Percentiles rank a stretch among this genome's conserved stretches.
phyloP scores from a whole-genome alignment of 2,888 invertebrate species.

The Ashinkailepas kermadecensis region DNA sequence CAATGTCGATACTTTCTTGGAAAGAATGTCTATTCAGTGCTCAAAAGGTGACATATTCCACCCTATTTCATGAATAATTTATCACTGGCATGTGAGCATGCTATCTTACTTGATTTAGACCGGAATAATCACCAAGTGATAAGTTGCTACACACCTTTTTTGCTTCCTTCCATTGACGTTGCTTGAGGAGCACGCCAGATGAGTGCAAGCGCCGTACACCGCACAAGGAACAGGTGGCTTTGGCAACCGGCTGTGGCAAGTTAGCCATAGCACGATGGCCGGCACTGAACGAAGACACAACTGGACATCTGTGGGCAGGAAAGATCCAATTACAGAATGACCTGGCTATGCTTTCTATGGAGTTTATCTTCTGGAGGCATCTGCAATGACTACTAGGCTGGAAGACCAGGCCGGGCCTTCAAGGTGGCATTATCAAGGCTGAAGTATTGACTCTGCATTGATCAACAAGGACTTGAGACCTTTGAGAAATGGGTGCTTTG shows the following conservation, averaged over 20 bases:
- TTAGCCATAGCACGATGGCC: background rate
- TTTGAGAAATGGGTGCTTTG: too few relatives aligned
- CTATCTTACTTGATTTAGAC: background rate
- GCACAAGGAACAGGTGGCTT: background rate
- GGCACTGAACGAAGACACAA: background rate
- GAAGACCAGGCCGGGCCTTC: too few relatives aligned
- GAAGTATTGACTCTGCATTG: too few relatives aligned
- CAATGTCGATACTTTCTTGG: too few relatives aligned
- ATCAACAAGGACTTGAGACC: too few relatives aligned
- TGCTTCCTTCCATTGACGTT: slow-evolving; percentile 53
- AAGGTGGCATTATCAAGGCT: too few relatives aligned
- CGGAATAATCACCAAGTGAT: background rate
- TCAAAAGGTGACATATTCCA: background rate
- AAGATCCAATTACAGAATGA: background rate
- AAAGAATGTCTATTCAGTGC: background rate
- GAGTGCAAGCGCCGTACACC: slow-evolving; percentile 37
- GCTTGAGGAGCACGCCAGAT: slow-evolving; percentile 46
- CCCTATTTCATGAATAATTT: background rate
- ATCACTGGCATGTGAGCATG: background rate
- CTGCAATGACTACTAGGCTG: too few relatives aligned
- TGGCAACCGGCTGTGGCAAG: background rate
- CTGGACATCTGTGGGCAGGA: background rate
- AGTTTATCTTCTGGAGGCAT: background rate
- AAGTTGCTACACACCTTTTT: slow-evolving; percentile 49
- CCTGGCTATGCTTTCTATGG: background rate